Evolutionary conservation across 2,888 invertebrate species (phyloP).

Genomic region (Diploptera punctata): DNA sequence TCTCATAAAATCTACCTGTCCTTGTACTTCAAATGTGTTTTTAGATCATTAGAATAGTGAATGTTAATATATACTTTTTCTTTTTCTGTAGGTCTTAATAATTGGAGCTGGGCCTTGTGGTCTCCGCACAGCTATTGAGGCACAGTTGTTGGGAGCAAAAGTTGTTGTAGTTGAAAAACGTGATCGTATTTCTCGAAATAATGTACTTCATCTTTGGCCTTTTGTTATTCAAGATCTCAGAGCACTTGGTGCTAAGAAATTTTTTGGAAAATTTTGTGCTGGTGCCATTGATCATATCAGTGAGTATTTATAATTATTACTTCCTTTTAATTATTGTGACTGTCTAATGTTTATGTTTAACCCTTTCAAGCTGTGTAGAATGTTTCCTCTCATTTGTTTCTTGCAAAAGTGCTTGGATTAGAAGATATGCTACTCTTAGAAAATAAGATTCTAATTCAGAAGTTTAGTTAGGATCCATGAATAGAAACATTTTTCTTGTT

Average conservation of each 20-base stretch:
- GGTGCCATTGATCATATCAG: constrained; percentile 98
- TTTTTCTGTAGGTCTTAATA: constrained; percentile 69
- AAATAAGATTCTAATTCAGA: too few relatives aligned
- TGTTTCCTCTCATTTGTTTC: too few relatives aligned
- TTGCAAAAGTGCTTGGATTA: too few relatives aligned
- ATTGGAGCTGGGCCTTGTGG: constrained; percentile 98
- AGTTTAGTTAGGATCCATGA: too few relatives aligned
- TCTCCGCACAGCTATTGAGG: constrained; percentile 93
- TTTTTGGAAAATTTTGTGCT: constrained; percentile 98
- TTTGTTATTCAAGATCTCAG: constrained; percentile 96
- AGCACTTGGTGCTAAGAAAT: constrained; percentile 95
- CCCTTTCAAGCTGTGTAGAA: too few relatives aligned
- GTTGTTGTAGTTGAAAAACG: constrained; percentile 95
- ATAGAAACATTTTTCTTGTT: too few relatives aligned
- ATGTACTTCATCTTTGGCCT: constrained; percentile 98
- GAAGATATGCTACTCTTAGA: too few relatives aligned
- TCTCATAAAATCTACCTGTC: too few relatives aligned
- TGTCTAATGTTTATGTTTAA: too few relatives aligned
- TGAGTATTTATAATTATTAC: constrained; percentile 53
- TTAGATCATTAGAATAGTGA: too few relatives aligned
- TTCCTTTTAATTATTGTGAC: too few relatives aligned
- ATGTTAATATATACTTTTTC: neutral
- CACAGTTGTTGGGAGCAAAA: constrained; percentile 93
- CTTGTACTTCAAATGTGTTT: too few relatives aligned
- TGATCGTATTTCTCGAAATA: constrained; percentile 93